Percentiles rank a stretch among this genome's conserved stretches.
phyloP scores from a whole-genome alignment of 2,113 vertebrate genomes.

The Gymnogyps californianus region DNA sequence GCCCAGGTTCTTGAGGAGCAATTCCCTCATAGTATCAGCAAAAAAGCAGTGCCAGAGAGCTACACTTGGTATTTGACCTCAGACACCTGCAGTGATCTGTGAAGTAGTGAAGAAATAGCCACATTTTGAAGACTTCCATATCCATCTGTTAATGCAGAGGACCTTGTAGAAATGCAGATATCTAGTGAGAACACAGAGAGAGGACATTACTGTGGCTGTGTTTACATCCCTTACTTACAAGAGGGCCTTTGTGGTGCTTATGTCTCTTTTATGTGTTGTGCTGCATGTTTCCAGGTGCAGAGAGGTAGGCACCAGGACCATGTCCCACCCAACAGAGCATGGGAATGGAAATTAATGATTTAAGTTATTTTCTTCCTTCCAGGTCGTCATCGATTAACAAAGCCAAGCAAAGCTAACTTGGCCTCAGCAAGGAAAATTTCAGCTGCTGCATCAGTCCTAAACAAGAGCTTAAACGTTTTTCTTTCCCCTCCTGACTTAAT shows the following conservation, averaged over 20 bases:
- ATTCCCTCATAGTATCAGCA: not conserved
- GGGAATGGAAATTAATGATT: not conserved
- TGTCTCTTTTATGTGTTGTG: not conserved
- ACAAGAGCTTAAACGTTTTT: not conserved
- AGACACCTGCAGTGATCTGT: not conserved
- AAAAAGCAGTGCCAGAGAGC: not conserved
- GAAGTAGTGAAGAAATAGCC: not conserved
- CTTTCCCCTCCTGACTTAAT: not conserved
- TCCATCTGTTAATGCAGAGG: not conserved
- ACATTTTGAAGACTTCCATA: not conserved
- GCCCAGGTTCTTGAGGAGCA: not conserved
- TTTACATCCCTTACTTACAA: not conserved
- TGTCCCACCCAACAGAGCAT: not conserved
- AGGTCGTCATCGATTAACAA: not conserved
- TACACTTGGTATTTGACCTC: not conserved
- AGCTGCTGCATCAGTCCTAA: not conserved
- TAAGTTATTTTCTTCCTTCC: not conserved
- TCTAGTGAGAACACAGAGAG: not conserved
- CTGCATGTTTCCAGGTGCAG: not conserved
- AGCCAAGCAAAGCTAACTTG: not conserved
- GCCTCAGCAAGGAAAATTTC: not conserved
- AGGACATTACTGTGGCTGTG: not conserved
- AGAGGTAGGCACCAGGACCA: not conserved
- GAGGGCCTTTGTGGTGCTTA: not conserved
- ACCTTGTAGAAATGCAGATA: not conserved